Base-by-base conservation (phyloP, 2,113 vertebrate genomes). In the Pachyramphus minor region DNA sequence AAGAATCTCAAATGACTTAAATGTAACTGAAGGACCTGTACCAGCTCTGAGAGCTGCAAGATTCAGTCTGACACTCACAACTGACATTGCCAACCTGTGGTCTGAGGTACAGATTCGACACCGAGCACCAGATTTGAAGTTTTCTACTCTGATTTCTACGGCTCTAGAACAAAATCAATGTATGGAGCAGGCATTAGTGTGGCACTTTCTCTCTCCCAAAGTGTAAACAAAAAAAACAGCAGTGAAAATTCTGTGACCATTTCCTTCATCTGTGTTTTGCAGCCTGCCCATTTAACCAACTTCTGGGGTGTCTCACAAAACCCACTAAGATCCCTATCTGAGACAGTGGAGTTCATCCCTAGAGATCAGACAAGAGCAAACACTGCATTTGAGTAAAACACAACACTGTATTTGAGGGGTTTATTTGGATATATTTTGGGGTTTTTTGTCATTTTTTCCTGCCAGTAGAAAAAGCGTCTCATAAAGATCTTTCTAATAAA, bases 401-500 rank as follows among this genome's bases (percentile, higher is more conserved):
- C 50, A 52, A 59, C 47, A 79, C 21, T 72, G 22, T 47, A 45
- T 90, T 81, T 84, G 56, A 79, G 56, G 37, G 55, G 28, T 63
- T 91, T 93, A 80, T 77, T 91, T 62, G 56, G 49, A 68, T 79
- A 50, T 3, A 25, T 16, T 72, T 75, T 25, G 1, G 62, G 3
- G 2, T 2, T 56, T 41, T 47, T 80, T 76, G 35, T 45, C 87
- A 62, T 53, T 78, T 84, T 80, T 89, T 74, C 30, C 66, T 72
- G 64, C 49, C 78, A 37, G 28, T 35, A 72, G 45, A 77, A 84
- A 95, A 96, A 52, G 62, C 77, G 71, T 64, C 72, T 78, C 56
- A 53, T 76, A 75, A 88, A 85, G 87, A 63, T n/a, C 21, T 33
- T 55, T 67, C 71, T 87, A 82, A 87, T 67, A 73, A 88, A 85